These are phyloP conservation scores for Picathartes gymnocephalus DNA, from an alignment of 2,113 vertebrate genomes.

Conservation along the genomic window DNA sequence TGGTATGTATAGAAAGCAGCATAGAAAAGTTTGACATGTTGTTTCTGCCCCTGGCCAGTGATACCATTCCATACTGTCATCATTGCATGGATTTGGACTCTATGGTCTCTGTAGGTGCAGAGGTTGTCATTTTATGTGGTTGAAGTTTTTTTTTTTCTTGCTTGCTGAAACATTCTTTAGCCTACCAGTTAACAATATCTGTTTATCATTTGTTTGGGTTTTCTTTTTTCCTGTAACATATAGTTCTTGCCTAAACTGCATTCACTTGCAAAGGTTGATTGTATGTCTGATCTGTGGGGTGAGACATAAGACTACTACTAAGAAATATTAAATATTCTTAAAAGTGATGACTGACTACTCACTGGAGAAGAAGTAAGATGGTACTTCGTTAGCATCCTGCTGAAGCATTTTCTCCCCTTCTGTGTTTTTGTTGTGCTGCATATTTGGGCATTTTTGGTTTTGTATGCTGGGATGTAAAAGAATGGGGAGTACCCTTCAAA, in stretches of 20 bases:
- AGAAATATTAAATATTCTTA: not conserved
- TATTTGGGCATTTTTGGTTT: not conserved
- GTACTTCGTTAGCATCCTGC: not conserved
- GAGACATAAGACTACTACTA: not conserved
- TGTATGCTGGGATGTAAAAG: not conserved
- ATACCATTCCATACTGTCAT: not conserved
- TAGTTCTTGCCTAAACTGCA: not conserved
- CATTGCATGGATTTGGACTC: not conserved
- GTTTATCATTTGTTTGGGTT: not conserved
- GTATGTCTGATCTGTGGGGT: not conserved
- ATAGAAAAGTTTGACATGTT: not conserved
- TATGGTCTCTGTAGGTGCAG: not conserved
- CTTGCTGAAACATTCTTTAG: not conserved
- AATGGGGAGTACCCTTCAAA: not conserved
- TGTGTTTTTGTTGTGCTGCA: not conserved
- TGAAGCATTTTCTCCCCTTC: not conserved
- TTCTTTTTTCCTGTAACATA: accelerated
- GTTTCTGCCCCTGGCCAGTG: not conserved
- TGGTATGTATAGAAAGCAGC: not conserved
- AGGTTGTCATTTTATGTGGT: not conserved
- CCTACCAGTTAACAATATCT: not conserved
- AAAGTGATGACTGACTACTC: not conserved
- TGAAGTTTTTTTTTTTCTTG: accelerated
- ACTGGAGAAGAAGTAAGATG: not conserved
- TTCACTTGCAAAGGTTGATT: not conserved